A percentile compares a stretch with the other conserved stretches of the same genome.
phyloP scores from a whole-genome alignment of 2,888 invertebrate genomes.

The Yponomeuta sedellus region DNA sequence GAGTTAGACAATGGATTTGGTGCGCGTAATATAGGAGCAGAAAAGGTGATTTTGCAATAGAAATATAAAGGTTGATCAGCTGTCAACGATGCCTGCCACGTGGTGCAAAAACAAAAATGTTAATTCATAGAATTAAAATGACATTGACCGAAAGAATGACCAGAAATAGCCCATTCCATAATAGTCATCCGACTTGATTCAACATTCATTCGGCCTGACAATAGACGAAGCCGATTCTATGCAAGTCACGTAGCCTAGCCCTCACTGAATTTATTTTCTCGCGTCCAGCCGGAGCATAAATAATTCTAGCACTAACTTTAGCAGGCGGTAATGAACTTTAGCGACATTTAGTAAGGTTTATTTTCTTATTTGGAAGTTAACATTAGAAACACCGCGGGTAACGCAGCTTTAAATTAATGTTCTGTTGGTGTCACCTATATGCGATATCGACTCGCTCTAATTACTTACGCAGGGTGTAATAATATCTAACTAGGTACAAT shows the following conservation, averaged over 20 bases:
- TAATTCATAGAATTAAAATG: not conserved
- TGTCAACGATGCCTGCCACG: not conserved
- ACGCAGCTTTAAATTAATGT: conserved; percentile 3
- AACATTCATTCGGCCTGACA: not conserved
- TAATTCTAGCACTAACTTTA: not conserved
- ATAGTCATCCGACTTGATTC: not conserved
- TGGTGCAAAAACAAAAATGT: not conserved
- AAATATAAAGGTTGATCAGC: too few species aligned
- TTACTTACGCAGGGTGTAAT: not conserved
- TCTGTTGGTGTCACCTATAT: not conserved
- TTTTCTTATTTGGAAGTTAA: not conserved
- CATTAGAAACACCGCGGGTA: not conserved
- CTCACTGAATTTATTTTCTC: not conserved
- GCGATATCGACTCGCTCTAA: not conserved
- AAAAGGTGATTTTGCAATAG: too few species aligned
- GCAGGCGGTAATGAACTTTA: not conserved
- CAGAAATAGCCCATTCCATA: not conserved
- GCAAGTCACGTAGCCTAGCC: not conserved
- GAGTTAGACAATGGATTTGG: too few species aligned
- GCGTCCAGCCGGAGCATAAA: not conserved
- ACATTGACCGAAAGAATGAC: not conserved
- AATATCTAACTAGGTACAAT: too few species aligned
- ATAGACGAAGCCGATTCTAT: not conserved
- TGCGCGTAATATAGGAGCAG: too few species aligned
- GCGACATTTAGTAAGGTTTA: not conserved